Evolutionary conservation across 2,797 vertebrate genomes (phyloP), one percentile per base, ranked within the genome.

Genomic region (Netta rufina): DNA sequence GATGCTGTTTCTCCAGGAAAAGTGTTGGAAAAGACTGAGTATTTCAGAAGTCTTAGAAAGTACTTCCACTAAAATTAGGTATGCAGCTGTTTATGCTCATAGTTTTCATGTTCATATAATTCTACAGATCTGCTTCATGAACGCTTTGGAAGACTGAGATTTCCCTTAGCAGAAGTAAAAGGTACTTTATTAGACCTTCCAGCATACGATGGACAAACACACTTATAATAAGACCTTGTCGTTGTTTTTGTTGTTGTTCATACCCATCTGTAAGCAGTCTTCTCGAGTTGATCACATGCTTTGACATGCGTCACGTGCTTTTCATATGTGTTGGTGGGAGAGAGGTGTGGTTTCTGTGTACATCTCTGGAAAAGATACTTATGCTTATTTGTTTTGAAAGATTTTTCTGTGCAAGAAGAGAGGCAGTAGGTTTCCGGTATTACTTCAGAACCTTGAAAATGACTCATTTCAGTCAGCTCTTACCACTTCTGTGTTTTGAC

Each of bases 1-100:
- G 98, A 95, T 94, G 95, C 96, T 97, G 66, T 98, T 97, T 97
- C 96, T 84, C 95, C 80, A 97, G 94, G 72, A 95, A 97, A 88
- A 84, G 3, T 7, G 0, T 11, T 30, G 20, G n/a, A 57, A 77
- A 93, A 85, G 19, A 11, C 43, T 58, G 60, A 86, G 12, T 49
- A 66, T 69, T 77, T 81, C 24, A 69, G 25, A 74, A 79, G n/a
- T n/a, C 60, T 38, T 18, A 39, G 43, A 41, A 93, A 72, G 8
- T 7, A n/a, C 22, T 79, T 33, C 60, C 22, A 20, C 43, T 89
- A 57, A 57, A 77, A 65, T 57, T 77, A 67, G 25, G 5, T 16
- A 2, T 11, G 18, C 13, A 81, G 14, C 4, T 28, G 54, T 65
- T 91, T 39, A 30, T 66, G 3, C 65, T 74, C 32, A 76, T 60